Evolutionary conservation across 2,797 vertebrate genomes (phyloP).

Genomic region (Masticophis lateralis): DNA sequence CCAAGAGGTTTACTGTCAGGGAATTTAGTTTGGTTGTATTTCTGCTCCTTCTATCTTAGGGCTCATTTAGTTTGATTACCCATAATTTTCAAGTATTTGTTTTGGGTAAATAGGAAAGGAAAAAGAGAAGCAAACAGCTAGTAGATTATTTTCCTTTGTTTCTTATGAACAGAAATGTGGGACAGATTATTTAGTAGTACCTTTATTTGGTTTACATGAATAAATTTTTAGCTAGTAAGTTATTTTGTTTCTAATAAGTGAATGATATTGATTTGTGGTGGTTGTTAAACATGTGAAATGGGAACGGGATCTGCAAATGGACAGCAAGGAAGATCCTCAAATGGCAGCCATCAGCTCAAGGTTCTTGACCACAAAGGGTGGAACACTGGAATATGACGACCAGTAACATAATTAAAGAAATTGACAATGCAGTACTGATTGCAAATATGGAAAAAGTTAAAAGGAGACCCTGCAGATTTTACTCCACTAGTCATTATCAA

Average conservation of each 20-base stretch:
- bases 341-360: neutral
- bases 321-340: neutral
- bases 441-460: neutral
- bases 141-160: neutral
- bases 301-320: neutral
- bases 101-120: neutral
- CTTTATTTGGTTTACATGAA: neutral
- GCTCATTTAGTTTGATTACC: neutral
- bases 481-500: neutral
- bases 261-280: neutral
- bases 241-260: neutral
- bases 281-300: neutral
- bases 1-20: neutral
- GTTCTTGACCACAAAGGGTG: neutral
- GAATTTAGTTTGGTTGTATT: neutral
- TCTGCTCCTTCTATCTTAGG: neutral
- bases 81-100: neutral
- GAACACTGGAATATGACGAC: neutral
- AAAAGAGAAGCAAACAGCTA: neutral
- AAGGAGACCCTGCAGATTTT: neutral
- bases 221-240: neutral
- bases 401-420: neutral
- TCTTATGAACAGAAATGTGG: neutral
- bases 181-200: neutral
- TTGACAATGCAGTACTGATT: neutral